phyloP scores from a whole-genome alignment of 53 echinoderm and acorn worm species.

The Pentamera pediparva region DNA sequence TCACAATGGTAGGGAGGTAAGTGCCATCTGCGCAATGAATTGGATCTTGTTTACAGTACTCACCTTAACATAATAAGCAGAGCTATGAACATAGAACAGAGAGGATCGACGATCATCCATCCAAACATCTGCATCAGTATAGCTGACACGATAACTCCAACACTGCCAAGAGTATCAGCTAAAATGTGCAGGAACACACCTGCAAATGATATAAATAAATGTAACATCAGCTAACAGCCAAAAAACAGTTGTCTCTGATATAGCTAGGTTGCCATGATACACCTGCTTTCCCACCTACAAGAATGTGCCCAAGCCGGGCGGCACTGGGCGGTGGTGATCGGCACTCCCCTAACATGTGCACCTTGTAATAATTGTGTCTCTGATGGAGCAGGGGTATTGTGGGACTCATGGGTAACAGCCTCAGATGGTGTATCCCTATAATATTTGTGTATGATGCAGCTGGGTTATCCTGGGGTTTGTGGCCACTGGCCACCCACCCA shows the following conservation, averaged over 20 bases:
- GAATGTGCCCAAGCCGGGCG: too few relatives aligned
- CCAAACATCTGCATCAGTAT: conserved; percentile 89
- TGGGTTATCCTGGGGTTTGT: too few relatives aligned
- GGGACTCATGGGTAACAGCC: too few relatives aligned
- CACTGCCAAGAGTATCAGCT: conserved; percentile 91
- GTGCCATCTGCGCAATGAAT: too few relatives aligned
- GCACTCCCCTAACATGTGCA: conserved; percentile 17
- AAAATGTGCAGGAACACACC: conserved; percentile 97
- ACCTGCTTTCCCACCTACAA: not conserved
- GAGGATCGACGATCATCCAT: conserved; percentile 89
- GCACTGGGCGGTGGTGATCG: too few relatives aligned
- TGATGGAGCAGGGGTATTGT: conserved; percentile 71
- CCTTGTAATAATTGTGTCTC: conserved; percentile 89
- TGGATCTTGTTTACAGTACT: too few relatives aligned
- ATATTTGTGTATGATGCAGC: too few relatives aligned
- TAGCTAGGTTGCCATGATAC: too few relatives aligned
- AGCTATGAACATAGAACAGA: conserved; percentile 96
- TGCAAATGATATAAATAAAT: conserved; percentile 20
- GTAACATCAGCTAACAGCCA: not conserved
- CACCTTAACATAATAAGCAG: conserved; percentile 95
- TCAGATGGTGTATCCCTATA: too few relatives aligned
- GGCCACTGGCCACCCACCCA: too few relatives aligned
- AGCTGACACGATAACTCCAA: conserved; percentile 87
- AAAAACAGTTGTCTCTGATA: not conserved
- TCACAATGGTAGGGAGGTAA: not conserved